Percentiles rank a stretch among this genome's conserved stretches.
Conservation (phyloP, 2,797 vertebrate species). For the Mastacembelus armatus region DNA sequence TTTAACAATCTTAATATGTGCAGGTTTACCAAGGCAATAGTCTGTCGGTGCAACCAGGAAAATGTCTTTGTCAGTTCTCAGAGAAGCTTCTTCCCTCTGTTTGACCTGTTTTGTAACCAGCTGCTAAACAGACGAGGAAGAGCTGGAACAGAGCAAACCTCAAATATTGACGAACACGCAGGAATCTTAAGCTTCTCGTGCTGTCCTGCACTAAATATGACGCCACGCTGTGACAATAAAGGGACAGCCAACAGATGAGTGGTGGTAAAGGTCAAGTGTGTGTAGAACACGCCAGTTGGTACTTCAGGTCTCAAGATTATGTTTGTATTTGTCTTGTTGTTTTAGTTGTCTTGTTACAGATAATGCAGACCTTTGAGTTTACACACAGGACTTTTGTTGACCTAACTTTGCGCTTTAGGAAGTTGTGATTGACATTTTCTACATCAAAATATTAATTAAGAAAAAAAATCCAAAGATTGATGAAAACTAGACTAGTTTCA, state of each 20-base stretch:
- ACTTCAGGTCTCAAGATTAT: background rate
- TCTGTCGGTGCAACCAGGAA: too few species aligned
- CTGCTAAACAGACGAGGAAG: constrained; percentile 20
- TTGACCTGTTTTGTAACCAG: constrained; percentile 16
- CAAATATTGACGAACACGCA: constrained; percentile 44
- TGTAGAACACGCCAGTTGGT: background rate
- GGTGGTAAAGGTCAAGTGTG: background rate
- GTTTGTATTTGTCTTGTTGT: background rate
- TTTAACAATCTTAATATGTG: too few species aligned
- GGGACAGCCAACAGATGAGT: background rate
- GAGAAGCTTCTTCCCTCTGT: background rate
- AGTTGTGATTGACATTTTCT: background rate
- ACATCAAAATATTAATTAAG: background rate
- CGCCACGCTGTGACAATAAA: constrained; percentile 47
- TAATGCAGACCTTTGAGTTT: too few species aligned
- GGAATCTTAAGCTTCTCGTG: constrained; percentile 31
- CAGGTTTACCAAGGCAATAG: too few species aligned
- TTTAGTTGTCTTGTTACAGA: background rate
- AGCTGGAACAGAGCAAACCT: constrained; percentile 11
- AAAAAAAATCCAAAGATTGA: too few species aligned
- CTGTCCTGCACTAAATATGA: constrained; percentile 35
- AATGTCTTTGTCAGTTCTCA: background rate
- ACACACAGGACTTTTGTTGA: background rate
- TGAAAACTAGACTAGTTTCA: background rate
- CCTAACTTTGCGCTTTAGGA: background rate